Evolutionary conservation across 2,797 vertebrate genomes (phyloP), one percentile per base, ranked within the genome.

Genomic region (Oophaga sylvatica): DNA sequence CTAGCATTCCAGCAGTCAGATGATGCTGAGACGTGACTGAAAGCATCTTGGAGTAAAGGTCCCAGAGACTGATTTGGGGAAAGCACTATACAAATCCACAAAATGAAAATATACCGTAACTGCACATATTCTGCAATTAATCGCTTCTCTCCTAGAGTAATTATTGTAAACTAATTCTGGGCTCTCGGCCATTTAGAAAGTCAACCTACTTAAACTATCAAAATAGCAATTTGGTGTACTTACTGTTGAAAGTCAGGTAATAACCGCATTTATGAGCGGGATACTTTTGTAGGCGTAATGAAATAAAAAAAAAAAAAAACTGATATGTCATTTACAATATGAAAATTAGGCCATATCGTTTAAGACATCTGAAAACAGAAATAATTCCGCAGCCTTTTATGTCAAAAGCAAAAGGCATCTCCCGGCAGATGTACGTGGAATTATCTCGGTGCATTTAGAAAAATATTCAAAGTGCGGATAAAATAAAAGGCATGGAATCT

Each of bases 341-440:
- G 9, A 10, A 84, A 90, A 41, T 85, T 67, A 80, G 68, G 67
- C n/a, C 7, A 59, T 17, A n/a, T 88, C 75, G 57, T 86, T 82
- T 90, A 90, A 80, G 20, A 48, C 81, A 83, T 75, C 83, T 90
- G 45, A 90, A 89, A 90, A 88, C 80, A 86, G 62, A 86, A 84
- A 91, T 91, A 2, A 73, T 88, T 89, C 87, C 73, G 84, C 80
- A 87, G 88, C 53, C 84, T 92, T 93, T 91, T 88, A 92, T 90
- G 88, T 80, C 82, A 85, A 90, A 89, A 81, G 65, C 85, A 90
- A 91, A 91, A 70, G 87, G 86, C 59, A 71, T 78, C 90, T 73
- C 87, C 90, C 35, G 86, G 88, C 89, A 92, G 87, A 90, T 22
- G 81, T 88, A 87, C 89, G 41, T 48, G 80, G 35, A 71, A 81